Evolutionary conservation across 2,113 vertebrate species (phyloP), one percentile per base, ranked within the genome.

Genomic region (Albula goreensis): DNA sequence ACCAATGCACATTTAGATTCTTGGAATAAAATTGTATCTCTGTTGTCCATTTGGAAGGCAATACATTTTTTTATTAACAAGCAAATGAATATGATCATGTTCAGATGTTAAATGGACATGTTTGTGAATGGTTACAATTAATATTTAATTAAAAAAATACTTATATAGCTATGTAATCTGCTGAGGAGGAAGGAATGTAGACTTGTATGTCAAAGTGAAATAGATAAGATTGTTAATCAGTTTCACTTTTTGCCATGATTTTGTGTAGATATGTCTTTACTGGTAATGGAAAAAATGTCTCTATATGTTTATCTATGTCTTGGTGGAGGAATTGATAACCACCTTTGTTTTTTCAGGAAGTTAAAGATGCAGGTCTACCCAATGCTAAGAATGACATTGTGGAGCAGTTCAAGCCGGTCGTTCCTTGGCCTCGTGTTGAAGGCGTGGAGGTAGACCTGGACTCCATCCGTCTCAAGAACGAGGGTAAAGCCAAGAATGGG

Each of bases 401-500:
- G 85, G 95, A 97, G 89, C 96, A 94, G 90, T 98, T 98, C 92
- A 98, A 97, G 90, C 97, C 98, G 1, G 97, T 99, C 89, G 95
- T 99, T 86, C 98, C 98, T 10, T 99, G 98, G 98, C 98, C 98
- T 93, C 98, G 96, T 15, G 98, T 99, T 52, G 98, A 99, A 95
- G 98, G 98, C 52, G 94, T 99, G 82, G 98, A 99, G 95, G 98
- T 99, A 48, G 97, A 99, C 93, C 96, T 99, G 83, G 96, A 98
- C 91, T 97, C 97, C 82, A 97, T 99, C 93, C 92, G 97, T 91
- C 96, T 96, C 93, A 97, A 95, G 93, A 96, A 97, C 87, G 96
- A 96, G 89, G 94, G 48, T 11, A 12, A 66, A 10, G 17, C 81
- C 2, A 91, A 87, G 86, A 94, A 90, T 81, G 94, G 90, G 91